phyloP scores from a whole-genome alignment of 2,113 vertebrate genomes.

The Gyps fulvus region DNA sequence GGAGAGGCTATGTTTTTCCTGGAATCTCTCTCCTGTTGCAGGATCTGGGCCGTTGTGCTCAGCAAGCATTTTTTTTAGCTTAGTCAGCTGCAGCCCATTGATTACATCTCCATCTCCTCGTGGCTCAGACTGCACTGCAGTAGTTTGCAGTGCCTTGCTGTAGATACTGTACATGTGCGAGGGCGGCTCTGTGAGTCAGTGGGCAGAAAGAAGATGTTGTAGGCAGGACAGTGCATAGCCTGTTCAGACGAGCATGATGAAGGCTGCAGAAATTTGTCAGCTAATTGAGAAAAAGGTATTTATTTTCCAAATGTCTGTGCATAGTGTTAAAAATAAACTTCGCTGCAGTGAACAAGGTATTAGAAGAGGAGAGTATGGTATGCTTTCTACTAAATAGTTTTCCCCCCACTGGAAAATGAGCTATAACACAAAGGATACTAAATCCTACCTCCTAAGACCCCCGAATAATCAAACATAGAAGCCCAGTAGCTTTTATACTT shows the following conservation, averaged over 20 bases:
- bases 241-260: background rate
- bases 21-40: background rate
- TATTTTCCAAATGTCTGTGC: background rate
- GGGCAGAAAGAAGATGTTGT: background rate
- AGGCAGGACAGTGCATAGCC: background rate
- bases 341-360: background rate
- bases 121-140: conserved; percentile 68
- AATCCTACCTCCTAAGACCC: background rate
- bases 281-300: background rate
- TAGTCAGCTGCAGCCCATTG: conserved; percentile 66
- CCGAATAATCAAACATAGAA: background rate
- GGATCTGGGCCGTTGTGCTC: background rate
- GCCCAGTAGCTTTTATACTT: background rate
- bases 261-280: background rate
- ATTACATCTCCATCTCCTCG: conserved; percentile 13
- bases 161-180: background rate
- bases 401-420: background rate
- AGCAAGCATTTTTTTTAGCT: conserved; percentile 41
- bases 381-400: background rate
- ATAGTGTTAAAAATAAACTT: conserved; percentile 16
- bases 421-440: background rate
- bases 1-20: background rate
- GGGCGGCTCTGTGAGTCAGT: background rate
- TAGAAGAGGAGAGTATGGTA: background rate
- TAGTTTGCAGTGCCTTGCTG: conserved; percentile 42